Percentiles rank a stretch among this genome's conserved stretches.
phyloP scores from a whole-genome alignment of 2,888 invertebrate species.

The Morpho helenor region DNA sequence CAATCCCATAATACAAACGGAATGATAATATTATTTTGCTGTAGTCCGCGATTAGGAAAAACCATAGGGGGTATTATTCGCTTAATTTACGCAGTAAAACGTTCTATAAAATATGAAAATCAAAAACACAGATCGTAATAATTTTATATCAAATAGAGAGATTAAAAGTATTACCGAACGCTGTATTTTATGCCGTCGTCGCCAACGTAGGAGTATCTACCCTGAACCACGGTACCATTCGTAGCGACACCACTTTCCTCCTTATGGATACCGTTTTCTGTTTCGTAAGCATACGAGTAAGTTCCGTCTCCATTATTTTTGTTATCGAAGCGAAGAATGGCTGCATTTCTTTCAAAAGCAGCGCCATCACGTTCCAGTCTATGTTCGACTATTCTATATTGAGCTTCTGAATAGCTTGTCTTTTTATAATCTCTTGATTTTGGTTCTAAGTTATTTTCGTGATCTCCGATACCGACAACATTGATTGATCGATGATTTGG shows the following conservation, averaged over 20 bases:
- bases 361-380: constrained; percentile 59
- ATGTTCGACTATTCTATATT: constrained; percentile 30
- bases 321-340: constrained; percentile 59
- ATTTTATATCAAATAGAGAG: not conserved
- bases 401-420: constrained; percentile 27
- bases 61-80: too few relatives aligned
- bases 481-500: constrained; percentile 1
- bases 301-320: constrained; percentile 57
- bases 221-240: constrained; percentile 65
- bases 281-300: constrained; percentile 61
- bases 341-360: constrained; percentile 58
- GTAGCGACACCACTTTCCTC: constrained; percentile 65
- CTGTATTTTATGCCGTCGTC: constrained; percentile 68
- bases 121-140: constrained; percentile 1
- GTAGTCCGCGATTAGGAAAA: too few relatives aligned
- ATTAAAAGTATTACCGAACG: constrained; percentile 44
- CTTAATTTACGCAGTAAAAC: too few relatives aligned
- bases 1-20: too few relatives aligned
- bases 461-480: constrained; percentile 8
- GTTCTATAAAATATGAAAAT: not conserved
- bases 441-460: constrained; percentile 12
- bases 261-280: constrained; percentile 65
- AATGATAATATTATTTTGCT: too few relatives aligned
- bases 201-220: constrained; percentile 64
- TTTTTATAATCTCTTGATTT: constrained; percentile 11